Percentiles rank a stretch among this genome's conserved stretches.
Conservation (phyloP, 2,888 invertebrate genomes). For the Aleiodes testaceus region DNA sequence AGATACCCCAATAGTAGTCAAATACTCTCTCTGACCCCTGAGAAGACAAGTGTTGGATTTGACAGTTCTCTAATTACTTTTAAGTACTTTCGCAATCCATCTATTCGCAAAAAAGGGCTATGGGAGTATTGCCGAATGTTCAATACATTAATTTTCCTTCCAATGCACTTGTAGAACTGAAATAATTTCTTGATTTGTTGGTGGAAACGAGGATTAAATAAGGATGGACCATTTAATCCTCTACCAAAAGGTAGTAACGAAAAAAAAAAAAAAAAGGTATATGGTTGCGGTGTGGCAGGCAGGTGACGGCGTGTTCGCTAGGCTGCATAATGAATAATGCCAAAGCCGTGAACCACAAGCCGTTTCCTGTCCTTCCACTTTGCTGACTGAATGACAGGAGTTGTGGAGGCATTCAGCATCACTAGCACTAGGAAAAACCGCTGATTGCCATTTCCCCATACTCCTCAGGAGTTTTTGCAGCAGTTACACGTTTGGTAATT, state of each 20-base stretch:
- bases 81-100: constrained; percentile 69
- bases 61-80: constrained; percentile 72
- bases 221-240: constrained; percentile 20
- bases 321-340: constrained; percentile 71
- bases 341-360: constrained; percentile 69
- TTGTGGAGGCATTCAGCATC: constrained; percentile 33
- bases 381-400: constrained; percentile 70
- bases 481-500: constrained; percentile 23
- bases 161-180: constrained; percentile 1
- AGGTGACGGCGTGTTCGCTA: constrained; percentile 61
- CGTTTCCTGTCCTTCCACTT: constrained; percentile 68
- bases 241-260: constrained; percentile 23
- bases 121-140: constrained; percentile 40
- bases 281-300: constrained; percentile 37
- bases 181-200: constrained; percentile 1
- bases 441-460: constrained; percentile 64
- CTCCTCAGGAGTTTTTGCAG: not conserved
- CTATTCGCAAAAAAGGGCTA: constrained; percentile 29
- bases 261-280: constrained; percentile 3
- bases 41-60: constrained; percentile 52
- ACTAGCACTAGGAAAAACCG: constrained; percentile 65
- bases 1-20: constrained; percentile 65
- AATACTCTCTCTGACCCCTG: constrained; percentile 45
- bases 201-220: not conserved
- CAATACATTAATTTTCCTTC: not conserved